Evolutionary conservation across 2,797 vertebrate genomes (phyloP).

Genomic region (Semaprochilodus insignis): DNA sequence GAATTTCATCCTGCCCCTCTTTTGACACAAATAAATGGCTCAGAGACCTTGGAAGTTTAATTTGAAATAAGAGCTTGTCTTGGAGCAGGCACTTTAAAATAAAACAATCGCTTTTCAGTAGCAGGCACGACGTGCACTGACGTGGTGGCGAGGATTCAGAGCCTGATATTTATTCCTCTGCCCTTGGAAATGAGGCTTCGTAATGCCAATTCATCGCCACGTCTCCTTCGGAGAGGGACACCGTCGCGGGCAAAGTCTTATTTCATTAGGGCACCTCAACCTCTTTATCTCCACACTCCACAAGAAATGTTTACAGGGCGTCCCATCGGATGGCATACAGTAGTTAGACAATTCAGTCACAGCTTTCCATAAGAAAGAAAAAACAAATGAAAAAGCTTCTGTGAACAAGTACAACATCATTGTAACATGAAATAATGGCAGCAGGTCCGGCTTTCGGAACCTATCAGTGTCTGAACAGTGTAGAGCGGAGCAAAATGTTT

Average conservation of each 20-base stretch:
- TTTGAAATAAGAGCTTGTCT: constrained; percentile 79
- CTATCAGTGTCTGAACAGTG: constrained; percentile 43
- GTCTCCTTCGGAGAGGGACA: constrained; percentile 74
- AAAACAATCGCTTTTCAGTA: constrained; percentile 81
- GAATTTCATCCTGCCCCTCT: constrained; percentile 74
- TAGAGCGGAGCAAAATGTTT: constrained; percentile 43
- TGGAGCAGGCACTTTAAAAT: constrained; percentile 71
- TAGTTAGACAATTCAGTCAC: constrained; percentile 44
- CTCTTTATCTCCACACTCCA: constrained; percentile 71
- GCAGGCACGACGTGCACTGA: constrained; percentile 66
- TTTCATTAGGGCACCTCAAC: constrained; percentile 77
- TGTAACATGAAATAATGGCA: constrained; percentile 40
- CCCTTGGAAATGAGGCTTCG: constrained; percentile 73
- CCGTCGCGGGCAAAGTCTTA: constrained; percentile 67
- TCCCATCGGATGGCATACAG: constrained; percentile 20
- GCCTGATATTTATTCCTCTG: constrained; percentile 80
- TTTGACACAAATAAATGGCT: constrained; percentile 81
- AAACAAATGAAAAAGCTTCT: constrained; percentile 10
- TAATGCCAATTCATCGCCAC: constrained; percentile 74
- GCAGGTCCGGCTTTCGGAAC: constrained; percentile 23
- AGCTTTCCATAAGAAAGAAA: not conserved
- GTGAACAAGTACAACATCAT: constrained; percentile 23
- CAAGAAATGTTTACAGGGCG: constrained; percentile 2
- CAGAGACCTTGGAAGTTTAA: constrained; percentile 83
- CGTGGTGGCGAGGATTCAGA: constrained; percentile 67